Conservation (phyloP, 2,797 vertebrate species). For the Alosa sapidissima region DNA sequence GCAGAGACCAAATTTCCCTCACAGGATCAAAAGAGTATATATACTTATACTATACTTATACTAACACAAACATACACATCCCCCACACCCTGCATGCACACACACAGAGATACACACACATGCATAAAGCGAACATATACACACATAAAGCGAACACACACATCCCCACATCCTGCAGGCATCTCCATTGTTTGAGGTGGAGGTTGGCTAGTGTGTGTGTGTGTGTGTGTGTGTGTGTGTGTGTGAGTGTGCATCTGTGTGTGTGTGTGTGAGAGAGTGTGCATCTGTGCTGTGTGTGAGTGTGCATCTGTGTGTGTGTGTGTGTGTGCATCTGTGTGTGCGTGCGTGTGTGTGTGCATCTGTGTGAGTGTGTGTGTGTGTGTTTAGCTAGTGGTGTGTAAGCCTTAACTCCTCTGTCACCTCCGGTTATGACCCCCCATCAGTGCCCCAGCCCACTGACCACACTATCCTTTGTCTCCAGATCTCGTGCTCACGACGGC, state of each 20-base stretch:
- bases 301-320: slow-evolving; percentile 40
- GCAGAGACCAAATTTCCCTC: too few species aligned
- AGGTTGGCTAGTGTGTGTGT: slow-evolving; percentile 16
- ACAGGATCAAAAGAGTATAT: too few species aligned
- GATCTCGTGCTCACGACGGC: neutral
- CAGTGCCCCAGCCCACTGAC: too few species aligned
- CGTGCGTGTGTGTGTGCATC: too few species aligned
- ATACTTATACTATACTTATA: too few species aligned
- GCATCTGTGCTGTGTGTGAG: slow-evolving; percentile 26
- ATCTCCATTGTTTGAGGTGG: neutral
- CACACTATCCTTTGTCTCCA: neutral
- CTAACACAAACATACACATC: neutral
- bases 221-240: slow-evolving; percentile 23
- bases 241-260: too few species aligned
- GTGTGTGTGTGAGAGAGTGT: slow-evolving; percentile 11
- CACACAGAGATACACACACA: too few species aligned
- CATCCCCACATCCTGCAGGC: neutral
- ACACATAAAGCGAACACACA: too few species aligned
- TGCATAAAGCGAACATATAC: too few species aligned
- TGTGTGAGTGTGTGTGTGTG: too few species aligned
- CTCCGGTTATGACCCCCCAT: slow-evolving; percentile 47
- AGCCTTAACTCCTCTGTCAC: slow-evolving; percentile 71
- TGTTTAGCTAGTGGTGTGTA: slow-evolving; percentile 63
- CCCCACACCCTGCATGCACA: neutral
- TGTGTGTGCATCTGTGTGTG: slow-evolving; percentile 26